A percentile compares a stretch with the other conserved stretches of the same genome.
These are phyloP conservation scores for Lampropteryx suffumata DNA, from an alignment of 2,888 invertebrate species.

Conservation along the genomic window DNA sequence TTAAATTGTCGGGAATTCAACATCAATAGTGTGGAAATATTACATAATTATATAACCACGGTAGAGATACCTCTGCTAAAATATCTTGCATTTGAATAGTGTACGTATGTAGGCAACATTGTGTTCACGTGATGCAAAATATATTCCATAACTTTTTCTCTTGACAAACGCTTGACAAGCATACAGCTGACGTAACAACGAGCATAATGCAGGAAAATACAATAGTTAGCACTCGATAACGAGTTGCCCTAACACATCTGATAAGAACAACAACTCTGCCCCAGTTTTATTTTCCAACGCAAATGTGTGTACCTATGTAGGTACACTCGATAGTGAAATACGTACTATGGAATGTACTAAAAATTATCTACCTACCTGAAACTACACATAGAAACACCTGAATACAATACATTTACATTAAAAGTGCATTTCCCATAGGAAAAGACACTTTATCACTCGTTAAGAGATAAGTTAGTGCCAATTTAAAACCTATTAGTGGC, in stretches of 20 bases:
- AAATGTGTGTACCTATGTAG: background rate
- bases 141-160: background rate
- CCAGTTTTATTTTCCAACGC: constrained; percentile 16
- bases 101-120: too few relatives aligned
- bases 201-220: constrained; percentile 14
- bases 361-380: background rate
- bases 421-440: too few relatives aligned
- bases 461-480: too few relatives aligned
- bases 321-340: constrained; percentile 1
- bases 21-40: background rate
- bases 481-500: too few relatives aligned
- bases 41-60: too few relatives aligned
- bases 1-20: constrained; percentile 6
- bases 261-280: constrained; percentile 32
- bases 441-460: too few relatives aligned
- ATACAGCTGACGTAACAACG: constrained; percentile 17
- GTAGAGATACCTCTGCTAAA: too few relatives aligned
- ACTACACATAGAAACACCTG: constrained; percentile 5
- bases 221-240: constrained; percentile 27
- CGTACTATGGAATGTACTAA: background rate
- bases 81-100: too few relatives aligned
- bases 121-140: too few relatives aligned
- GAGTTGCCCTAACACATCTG: constrained; percentile 27
- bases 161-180: constrained; percentile 10
- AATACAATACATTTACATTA: background rate